Evolutionary conservation across 2,113 vertebrate genomes (phyloP).

Genomic region (Brachyhypopomus gauderio): DNA sequence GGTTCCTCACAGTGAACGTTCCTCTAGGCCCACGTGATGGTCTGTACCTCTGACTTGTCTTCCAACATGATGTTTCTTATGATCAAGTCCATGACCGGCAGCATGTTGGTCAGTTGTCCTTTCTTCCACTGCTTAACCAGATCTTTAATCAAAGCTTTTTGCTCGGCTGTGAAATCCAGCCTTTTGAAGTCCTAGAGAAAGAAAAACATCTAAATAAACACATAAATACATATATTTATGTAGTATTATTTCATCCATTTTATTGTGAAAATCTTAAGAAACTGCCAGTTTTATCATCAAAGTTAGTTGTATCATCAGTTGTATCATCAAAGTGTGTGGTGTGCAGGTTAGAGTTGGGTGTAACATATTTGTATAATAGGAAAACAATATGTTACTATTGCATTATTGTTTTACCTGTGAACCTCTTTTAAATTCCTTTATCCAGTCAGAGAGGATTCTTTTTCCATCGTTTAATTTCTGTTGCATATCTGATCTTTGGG

Average conservation of each 20-base stretch:
- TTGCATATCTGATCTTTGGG: not conserved
- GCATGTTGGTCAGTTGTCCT: conserved; percentile 41
- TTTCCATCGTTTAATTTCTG: conserved; percentile 4
- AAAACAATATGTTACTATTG: too few relatives aligned
- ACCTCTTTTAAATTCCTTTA: not conserved
- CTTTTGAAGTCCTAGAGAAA: not conserved
- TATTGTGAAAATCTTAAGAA: too few relatives aligned
- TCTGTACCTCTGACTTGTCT: conserved; percentile 31
- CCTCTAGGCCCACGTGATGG: not conserved
- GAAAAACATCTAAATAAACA: not conserved
- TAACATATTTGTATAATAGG: too few relatives aligned
- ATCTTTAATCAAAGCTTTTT: conserved; percentile 15
- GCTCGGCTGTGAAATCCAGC: not conserved
- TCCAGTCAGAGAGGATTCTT: conserved; percentile 20
- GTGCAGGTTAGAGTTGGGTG: too few relatives aligned
- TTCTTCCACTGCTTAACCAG: conserved; percentile 27
- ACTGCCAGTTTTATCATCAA: not conserved
- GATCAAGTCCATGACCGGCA: conserved; percentile 48
- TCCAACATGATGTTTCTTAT: conserved; percentile 28
- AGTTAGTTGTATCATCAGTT: too few relatives aligned
- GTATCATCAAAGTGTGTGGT: too few relatives aligned
- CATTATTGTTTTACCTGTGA: conserved; percentile 8
- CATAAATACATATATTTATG: too few relatives aligned
- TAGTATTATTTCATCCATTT: too few relatives aligned
- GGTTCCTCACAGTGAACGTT: too few relatives aligned